These are phyloP conservation scores for Platyscapa corneri DNA, from an alignment of 1,140 invertebrate genomes.

Conservation along the genomic window DNA sequence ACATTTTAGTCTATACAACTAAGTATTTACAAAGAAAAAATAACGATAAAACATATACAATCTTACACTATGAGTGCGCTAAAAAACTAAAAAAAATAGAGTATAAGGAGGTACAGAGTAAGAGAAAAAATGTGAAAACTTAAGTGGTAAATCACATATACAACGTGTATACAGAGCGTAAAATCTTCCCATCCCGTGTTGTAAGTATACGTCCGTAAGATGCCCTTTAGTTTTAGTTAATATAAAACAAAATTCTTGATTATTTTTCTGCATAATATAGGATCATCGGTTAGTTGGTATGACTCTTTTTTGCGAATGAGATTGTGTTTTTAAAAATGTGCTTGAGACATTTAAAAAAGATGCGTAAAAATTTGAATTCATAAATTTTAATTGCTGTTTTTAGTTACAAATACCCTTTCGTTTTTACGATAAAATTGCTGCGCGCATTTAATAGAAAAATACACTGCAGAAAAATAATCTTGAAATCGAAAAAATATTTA, in stretches of 20 bases:
- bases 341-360: too few relatives aligned
- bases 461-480: not conserved
- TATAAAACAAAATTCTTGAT: not conserved
- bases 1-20: slow-evolving; percentile 30
- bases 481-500: not conserved
- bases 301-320: too few relatives aligned
- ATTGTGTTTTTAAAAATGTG: too few relatives aligned
- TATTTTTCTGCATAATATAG: not conserved
- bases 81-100: slow-evolving; percentile 23
- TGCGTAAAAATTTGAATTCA: too few relatives aligned
- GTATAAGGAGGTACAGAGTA: slow-evolving; percentile 9
- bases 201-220: slow-evolving; percentile 46
- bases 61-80: slow-evolving; percentile 26
- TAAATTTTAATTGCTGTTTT: too few relatives aligned
- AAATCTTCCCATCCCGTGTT: slow-evolving; percentile 42
- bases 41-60: slow-evolving; percentile 40
- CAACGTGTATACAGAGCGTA: slow-evolving; percentile 30
- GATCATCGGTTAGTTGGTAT: too few relatives aligned
- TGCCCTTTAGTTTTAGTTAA: slow-evolving; percentile 7
- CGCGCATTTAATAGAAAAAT: too few relatives aligned
- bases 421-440: too few relatives aligned
- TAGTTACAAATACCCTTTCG: too few relatives aligned
- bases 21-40: slow-evolving; percentile 44
- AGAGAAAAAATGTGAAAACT: slow-evolving; percentile 28
- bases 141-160: slow-evolving; percentile 46